Conservation (phyloP, 2,113 vertebrate genomes). For the Cyanoderma ruficeps region DNA sequence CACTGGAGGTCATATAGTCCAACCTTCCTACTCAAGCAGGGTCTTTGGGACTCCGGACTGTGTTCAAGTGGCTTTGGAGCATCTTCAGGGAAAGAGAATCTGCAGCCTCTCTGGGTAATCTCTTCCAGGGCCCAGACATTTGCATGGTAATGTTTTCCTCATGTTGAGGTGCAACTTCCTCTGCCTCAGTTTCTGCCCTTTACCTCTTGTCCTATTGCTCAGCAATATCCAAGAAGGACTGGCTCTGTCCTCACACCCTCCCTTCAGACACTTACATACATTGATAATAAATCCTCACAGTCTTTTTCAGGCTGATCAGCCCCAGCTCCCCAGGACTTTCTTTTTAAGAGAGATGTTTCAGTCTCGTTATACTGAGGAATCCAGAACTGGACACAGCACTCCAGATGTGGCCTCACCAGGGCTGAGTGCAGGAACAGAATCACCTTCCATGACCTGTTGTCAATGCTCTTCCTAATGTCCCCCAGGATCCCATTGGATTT, state of each 20-base stretch:
- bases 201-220: neutral
- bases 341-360: neutral
- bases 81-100: neutral
- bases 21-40: neutral
- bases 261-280: neutral
- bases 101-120: neutral
- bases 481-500: neutral
- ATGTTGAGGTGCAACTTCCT: neutral
- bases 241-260: neutral
- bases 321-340: neutral
- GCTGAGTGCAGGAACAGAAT: fast-evolving
- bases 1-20: no score
- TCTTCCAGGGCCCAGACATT: neutral
- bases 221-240: neutral
- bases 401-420: neutral
- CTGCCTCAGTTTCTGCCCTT: neutral
- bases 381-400: neutral
- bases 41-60: neutral
- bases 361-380: neutral
- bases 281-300: neutral
- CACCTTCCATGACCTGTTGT: no score
- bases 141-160: neutral
- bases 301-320: neutral
- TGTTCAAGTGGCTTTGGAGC: neutral
- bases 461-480: neutral